Evolutionary conservation across 2,888 invertebrate genomes (phyloP), one percentile per base, ranked within the genome.

Genomic region (Lucinisca nassula): DNA sequence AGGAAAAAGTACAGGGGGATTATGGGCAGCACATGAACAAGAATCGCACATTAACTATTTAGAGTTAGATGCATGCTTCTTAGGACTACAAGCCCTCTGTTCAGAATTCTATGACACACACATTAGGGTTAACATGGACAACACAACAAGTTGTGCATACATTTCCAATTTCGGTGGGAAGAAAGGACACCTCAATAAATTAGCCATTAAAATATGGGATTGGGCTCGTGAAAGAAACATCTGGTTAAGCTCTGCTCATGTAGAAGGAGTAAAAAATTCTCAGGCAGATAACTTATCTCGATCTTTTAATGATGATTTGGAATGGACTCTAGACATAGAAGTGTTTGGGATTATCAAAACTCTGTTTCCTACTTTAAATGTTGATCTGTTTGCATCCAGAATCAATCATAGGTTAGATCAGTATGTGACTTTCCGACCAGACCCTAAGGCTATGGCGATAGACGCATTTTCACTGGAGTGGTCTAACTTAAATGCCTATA

Each of bases 11-110:
- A n/a, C n/a, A n/a, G n/a, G n/a, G n/a, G n/a, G n/a, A n/a, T n/a
- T n/a, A 51, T 90, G 88, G 87, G 37, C 76, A 27, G n/a, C 38
- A 10, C 1, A 17, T 14, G 90, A 88, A 61, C 35, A 51, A 24
- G 3, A n/a, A 14, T 6, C 67, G 0, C 88, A 87, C 49, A 89
- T 89, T 24, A 89, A 90, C 74, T 74, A 24, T 45, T 78, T 88
- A 24, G 85, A 88, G 76, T 67, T 87, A 0, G 74, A 72, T 49
- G 84, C 90, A 49, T 79, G 51, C 24, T 76, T 73, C 21, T 55
- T 78, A 73, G 81, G 81, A 27, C 49, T 88, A 24, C 72, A 79
- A 35, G 24, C 79, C 30, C 84, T 85, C 51, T 38, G 51, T 35
- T 30, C 58, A 17, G 10, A 55, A 14, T 27, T 82, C 3, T 30